phyloP scores from a whole-genome alignment of 2,797 vertebrate species.

The Eulemur mongoz region DNA sequence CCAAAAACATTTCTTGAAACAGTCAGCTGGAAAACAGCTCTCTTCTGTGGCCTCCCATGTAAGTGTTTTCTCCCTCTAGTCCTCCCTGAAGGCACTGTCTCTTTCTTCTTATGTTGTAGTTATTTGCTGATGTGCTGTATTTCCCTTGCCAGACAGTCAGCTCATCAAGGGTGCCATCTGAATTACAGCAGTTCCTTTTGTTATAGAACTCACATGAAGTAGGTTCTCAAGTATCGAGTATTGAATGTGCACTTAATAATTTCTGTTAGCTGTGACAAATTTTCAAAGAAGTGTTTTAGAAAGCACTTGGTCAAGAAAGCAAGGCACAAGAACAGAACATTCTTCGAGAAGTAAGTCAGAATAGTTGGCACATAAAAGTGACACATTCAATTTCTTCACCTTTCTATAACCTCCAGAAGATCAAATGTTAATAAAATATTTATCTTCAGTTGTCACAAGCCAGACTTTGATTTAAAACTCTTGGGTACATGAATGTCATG shows the following conservation, averaged over 20 bases:
- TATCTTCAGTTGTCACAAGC: slow-evolving; percentile 74
- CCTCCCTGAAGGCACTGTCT: background rate
- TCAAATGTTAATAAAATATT: slow-evolving; percentile 61
- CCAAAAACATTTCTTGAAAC: background rate
- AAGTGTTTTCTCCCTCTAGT: background rate
- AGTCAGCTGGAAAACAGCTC: background rate
- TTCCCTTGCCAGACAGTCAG: background rate
- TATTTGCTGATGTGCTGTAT: background rate
- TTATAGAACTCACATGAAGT: background rate
- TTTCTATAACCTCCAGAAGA: slow-evolving; percentile 60
- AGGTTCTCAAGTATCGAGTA: background rate
- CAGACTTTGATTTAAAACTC: slow-evolving; percentile 76
- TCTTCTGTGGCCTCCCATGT: rapidly evolving
- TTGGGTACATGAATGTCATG: slow-evolving; percentile 58
- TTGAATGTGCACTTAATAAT: background rate
- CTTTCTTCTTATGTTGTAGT: background rate
- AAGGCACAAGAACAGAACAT: background rate
- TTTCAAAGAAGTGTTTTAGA: background rate
- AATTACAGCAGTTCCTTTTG: background rate
- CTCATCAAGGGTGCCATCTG: background rate
- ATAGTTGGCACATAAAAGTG: slow-evolving; percentile 15
- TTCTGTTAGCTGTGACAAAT: background rate
- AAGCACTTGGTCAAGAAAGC: background rate
- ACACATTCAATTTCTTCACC: slow-evolving; percentile 54
- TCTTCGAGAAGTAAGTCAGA: slow-evolving; percentile 35